A percentile compares a stretch with the other conserved stretches of the same genome.
Evolutionary conservation across 1,140 invertebrate genomes (phyloP).

Genomic region (Drosophila nannoptera): DNA sequence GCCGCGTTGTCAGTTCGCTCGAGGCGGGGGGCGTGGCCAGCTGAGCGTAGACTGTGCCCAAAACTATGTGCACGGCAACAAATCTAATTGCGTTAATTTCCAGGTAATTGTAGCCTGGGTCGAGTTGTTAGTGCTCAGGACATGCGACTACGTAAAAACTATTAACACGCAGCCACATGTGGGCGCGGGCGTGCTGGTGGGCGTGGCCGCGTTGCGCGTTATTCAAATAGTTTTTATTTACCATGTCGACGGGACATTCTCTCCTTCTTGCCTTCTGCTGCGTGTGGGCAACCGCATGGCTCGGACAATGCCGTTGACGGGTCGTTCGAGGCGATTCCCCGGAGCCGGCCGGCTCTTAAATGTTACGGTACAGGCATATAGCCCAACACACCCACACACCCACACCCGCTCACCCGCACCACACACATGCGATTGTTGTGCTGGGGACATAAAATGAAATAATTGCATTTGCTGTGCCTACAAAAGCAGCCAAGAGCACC

Average conservation of each 20-base stretch:
- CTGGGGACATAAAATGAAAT: conserved; percentile 57
- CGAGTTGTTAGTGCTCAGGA: conserved; percentile 35
- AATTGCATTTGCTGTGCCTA: conserved; percentile 74
- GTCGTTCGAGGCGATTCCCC: conserved; percentile 51
- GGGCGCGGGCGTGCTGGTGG: conserved; percentile 2
- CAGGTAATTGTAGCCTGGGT: conserved; percentile 59
- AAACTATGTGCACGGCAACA: conserved; percentile 22
- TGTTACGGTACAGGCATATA: conserved; percentile 32
- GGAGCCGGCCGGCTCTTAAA: conserved; percentile 28
- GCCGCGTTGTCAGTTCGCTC: conserved; percentile 1
- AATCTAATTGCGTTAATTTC: conserved; percentile 73
- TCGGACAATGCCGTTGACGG: conserved; percentile 48
- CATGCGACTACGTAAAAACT: conserved; percentile 67
- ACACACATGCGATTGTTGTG: conserved; percentile 44
- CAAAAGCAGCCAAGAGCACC: conserved; percentile 16
- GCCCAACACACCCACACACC: conserved; percentile 24
- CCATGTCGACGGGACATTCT: conserved; percentile 47
- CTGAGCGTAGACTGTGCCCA: neutral
- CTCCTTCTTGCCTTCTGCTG: conserved; percentile 35
- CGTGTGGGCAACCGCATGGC: too few species aligned
- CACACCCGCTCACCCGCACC: neutral
- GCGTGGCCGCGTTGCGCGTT: conserved; percentile 59
- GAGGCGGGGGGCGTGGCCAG: conserved; percentile 15
- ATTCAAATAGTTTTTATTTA: conserved; percentile 72
- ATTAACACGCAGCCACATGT: conserved; percentile 62